Percentiles rank a stretch among this genome's conserved stretches.
These are phyloP conservation scores for Acleris literana DNA, from an alignment of 2,888 invertebrate species.

Conservation along the genomic window DNA sequence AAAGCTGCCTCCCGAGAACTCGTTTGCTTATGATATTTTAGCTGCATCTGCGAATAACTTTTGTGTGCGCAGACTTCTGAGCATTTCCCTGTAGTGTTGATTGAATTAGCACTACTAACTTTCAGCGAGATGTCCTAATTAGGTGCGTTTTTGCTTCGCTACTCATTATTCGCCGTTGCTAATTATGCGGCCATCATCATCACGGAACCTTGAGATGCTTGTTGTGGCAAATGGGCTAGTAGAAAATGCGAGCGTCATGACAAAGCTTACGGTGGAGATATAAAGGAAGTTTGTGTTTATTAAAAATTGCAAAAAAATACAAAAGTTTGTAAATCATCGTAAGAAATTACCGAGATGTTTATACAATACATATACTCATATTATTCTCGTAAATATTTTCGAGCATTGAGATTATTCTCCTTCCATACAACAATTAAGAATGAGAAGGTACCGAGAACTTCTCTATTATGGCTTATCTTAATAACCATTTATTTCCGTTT, in stretches of 20 bases:
- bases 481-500: too few relatives aligned
- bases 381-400: too few relatives aligned
- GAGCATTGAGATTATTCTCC: too few relatives aligned
- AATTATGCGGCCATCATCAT: neutral
- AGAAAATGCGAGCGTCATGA: neutral
- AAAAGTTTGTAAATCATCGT: too few relatives aligned
- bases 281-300: too few relatives aligned
- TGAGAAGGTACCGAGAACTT: too few relatives aligned
- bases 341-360: too few relatives aligned
- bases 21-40: slow-evolving; percentile 50
- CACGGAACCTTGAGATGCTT: neutral
- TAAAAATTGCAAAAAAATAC: too few relatives aligned
- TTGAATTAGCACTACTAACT: slow-evolving; percentile 47
- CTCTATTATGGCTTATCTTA: too few relatives aligned
- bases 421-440: too few relatives aligned
- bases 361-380: too few relatives aligned
- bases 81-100: slow-evolving; percentile 40
- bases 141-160: slow-evolving; percentile 43
- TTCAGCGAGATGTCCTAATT: slow-evolving; percentile 46
- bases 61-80: slow-evolving; percentile 36
- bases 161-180: slow-evolving; percentile 18
- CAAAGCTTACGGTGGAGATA: too few relatives aligned
- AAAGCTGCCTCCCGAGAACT: slow-evolving; percentile 48
- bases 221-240: neutral
- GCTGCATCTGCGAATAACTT: slow-evolving; percentile 40